Evolutionary conservation across 2,113 vertebrate genomes (phyloP), one percentile per base, ranked within the genome.

Genomic region (Clarias gariepinus): DNA sequence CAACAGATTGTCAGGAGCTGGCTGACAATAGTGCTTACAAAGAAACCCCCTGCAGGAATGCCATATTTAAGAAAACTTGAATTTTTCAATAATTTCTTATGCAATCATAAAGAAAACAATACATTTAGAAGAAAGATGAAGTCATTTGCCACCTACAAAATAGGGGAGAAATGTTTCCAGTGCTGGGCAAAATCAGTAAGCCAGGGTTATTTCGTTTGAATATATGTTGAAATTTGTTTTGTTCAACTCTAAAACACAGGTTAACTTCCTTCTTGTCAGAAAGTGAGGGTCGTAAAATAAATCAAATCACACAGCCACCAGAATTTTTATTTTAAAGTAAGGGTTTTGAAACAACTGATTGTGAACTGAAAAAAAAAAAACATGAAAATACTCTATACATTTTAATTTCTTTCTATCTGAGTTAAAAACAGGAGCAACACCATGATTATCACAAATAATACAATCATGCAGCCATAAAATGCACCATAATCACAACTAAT

Each of bases 1-100:
- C 80, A 85, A 79, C 79, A 83, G 83, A 87, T 80, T 87, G 61
- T 76, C 83, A 57, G 79, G 71, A 64, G 74, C 53, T 87, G 78
- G 47, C 53, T 84, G 33, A 87, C 61, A 71, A 71, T 85, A 58
- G 63, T 58, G 60, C 64, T 82, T 55, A 55, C 2, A 78, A 18
- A 78, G 52, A 6, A 78, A 55, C 52, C 25, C 73, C 73, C 47
- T 25, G 41, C 74, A 77, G 25, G 52, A 52, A 77, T 77, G 52
- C 71, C 41, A 74, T 74, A 76, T 76, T 25, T 76, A 25, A 52
- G 12, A 76, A 76, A 52, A n/a, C 73, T 1, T 76, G 69, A n/a
- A 52, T 76, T 25, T 52, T 74, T 47, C 23, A 52, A 47, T n/a
- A 4, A 23, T 1, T 74, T 74, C 71, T 74, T 41, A 76, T 76